Base-by-base conservation (phyloP, 2,888 invertebrate species). In the Drosophila helvetica region DNA sequence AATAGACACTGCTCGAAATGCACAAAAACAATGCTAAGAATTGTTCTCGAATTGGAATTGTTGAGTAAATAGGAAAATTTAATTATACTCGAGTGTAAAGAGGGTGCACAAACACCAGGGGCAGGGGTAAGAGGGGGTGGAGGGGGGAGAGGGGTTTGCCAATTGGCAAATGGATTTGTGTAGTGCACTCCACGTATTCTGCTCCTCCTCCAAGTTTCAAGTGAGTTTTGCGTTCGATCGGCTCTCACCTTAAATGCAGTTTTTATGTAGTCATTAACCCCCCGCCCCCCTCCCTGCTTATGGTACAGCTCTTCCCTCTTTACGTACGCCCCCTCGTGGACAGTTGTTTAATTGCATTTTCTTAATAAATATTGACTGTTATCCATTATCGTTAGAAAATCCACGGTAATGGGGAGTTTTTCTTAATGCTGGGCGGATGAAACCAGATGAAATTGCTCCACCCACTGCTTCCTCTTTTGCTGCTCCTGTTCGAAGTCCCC, bases 11-110 rank as follows among this genome's bases (percentile, higher is more conserved):
- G 48, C 48, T 38, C 42, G 57, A 15, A 61, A 61, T 64, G 43
- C 45, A 45, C 18, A 63, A 62, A 58, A 59, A 48, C 15, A 22
- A 43, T 45, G 30, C 9, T 33, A 48, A 46, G 38, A 61, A 72
- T 69, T 66, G 69, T 65, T 65, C 67, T 74, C 64, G 75, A 71
- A 69, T 70, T 64, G 75, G 73, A 66, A 78, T 72, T 78, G 64
- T 70, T 78, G 53, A 53, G 80, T 76, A 83, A 83, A 80, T 80
- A 83, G 50, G 47, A 63, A 58, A 50, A 67, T 76, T 83, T 80
- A 80, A 80, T 83, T 80, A 80, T 80, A 73, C 71, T 73, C 59
- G 73, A 78, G 78, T 78, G 75, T 52, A 61, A 62, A 67, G 51
- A 45, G 30, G 54, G 8, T 43, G 52, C 61, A 57, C n/a, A 50